phyloP scores from a whole-genome alignment of 2,797 vertebrate genomes.

The Gymnothorax reevesii region DNA sequence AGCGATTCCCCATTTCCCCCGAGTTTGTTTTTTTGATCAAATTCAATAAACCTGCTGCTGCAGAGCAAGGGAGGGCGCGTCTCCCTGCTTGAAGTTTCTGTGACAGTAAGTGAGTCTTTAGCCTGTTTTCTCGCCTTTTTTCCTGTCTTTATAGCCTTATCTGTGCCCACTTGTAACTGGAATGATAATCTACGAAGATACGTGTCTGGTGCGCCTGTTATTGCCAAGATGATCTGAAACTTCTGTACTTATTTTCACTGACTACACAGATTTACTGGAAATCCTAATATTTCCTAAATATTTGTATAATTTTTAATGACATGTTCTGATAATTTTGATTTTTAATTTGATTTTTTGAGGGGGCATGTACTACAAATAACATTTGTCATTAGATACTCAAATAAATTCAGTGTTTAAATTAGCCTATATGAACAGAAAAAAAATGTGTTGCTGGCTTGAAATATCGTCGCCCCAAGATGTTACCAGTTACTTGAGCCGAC shows the following conservation, averaged over 20 bases:
- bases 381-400: neutral
- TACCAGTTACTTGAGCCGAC: neutral
- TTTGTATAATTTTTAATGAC: neutral
- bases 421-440: neutral
- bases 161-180: constrained; percentile 50
- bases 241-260: constrained; percentile 20
- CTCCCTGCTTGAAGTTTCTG: constrained; percentile 57
- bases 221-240: constrained; percentile 4
- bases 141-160: constrained; percentile 54
- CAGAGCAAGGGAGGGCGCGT: constrained; percentile 55
- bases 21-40: constrained; percentile 54
- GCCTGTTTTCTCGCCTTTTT: constrained; percentile 46
- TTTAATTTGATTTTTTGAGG: neutral
- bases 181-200: constrained; percentile 50
- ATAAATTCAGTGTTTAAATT: neutral
- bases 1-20: constrained; percentile 33
- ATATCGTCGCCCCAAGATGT: neutral
- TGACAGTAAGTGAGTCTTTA: constrained; percentile 64
- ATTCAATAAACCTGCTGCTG: constrained; percentile 59
- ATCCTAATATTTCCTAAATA: neutral
- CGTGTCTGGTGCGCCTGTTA: constrained; percentile 30
- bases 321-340: neutral
- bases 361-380: neutral
- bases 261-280: neutral
- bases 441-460: neutral